phyloP scores from a whole-genome alignment of 2,888 invertebrate species.

The Drosophila borealis region DNA sequence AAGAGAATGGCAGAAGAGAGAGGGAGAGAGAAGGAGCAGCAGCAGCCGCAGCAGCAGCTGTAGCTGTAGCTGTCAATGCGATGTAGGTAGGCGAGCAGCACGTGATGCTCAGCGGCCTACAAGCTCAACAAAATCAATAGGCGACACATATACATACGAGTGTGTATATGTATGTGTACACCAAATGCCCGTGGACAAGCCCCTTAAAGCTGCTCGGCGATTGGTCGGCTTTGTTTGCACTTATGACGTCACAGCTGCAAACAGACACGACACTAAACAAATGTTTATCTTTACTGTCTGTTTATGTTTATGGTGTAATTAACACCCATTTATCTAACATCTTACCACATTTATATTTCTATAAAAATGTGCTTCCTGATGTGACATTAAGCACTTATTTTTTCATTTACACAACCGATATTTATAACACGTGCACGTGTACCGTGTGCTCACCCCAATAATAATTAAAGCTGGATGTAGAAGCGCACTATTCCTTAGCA shows the following conservation, averaged over 20 bases:
- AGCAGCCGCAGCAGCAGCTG: slow-evolving; percentile 1
- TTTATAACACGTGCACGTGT: slow-evolving; percentile 33
- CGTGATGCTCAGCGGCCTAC: slow-evolving; percentile 35
- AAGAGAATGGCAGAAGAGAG: slow-evolving; percentile 19
- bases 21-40: slow-evolving; percentile 6
- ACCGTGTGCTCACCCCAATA: slow-evolving; percentile 17
- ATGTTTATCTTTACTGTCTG: slow-evolving; percentile 24
- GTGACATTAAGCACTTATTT: slow-evolving; percentile 1
- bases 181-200: slow-evolving; percentile 52
- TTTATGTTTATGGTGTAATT: slow-evolving; percentile 5
- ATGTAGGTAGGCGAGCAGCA: slow-evolving; percentile 33
- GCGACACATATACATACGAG: neutral
- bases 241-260: slow-evolving; percentile 47
- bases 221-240: slow-evolving; percentile 53
- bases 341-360: neutral
- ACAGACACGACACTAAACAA: slow-evolving; percentile 5
- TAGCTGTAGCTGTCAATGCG: slow-evolving; percentile 9
- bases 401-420: slow-evolving; percentile 19
- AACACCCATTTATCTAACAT: slow-evolving; percentile 14
- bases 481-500: neutral
- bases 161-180: neutral
- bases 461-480: slow-evolving; percentile 3
- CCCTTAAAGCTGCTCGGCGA: slow-evolving; percentile 56
- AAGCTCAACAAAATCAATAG: slow-evolving; percentile 39
- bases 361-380: neutral